These are phyloP conservation scores for Pomatostomus ruficeps DNA, from an alignment of 2,113 vertebrate species.

Conservation along the genomic window DNA sequence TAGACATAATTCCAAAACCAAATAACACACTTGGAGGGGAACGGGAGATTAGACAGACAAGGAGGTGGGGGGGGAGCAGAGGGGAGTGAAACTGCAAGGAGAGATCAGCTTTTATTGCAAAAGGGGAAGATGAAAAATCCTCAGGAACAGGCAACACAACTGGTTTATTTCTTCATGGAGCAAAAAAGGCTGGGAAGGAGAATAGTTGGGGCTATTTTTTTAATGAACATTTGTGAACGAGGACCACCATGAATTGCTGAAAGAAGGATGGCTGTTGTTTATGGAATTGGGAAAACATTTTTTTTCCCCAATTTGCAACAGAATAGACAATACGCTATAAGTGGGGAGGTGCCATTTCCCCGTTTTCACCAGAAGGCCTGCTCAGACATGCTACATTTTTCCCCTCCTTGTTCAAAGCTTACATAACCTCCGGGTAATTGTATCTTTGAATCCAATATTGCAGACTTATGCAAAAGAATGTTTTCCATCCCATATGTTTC, in stretches of 20 bases:
- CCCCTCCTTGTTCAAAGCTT: constrained; percentile 28
- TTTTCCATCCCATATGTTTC: constrained; percentile 48
- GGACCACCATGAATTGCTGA: constrained; percentile 76
- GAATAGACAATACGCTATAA: constrained; percentile 55
- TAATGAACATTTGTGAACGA: constrained; percentile 49
- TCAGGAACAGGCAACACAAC: background rate
- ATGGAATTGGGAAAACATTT: constrained; percentile 65
- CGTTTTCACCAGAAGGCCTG: constrained; percentile 50
- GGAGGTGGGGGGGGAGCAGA: constrained; percentile 28
- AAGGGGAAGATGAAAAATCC: background rate
- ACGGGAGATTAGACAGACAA: constrained; percentile 69
- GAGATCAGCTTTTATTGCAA: constrained; percentile 68
- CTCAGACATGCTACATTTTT: background rate
- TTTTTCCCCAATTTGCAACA: constrained; percentile 67
- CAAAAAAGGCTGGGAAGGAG: constrained; percentile 27
- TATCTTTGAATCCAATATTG: constrained; percentile 30
- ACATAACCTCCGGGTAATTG: constrained; percentile 28
- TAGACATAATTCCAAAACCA: constrained; percentile 80
- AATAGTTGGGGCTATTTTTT: constrained; percentile 41
- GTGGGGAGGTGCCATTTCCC: constrained; percentile 44
- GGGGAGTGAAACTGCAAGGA: constrained; percentile 53
- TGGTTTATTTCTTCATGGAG: constrained; percentile 52
- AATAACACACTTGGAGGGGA: constrained; percentile 72
- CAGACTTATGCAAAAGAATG: constrained; percentile 21
- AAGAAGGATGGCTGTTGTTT: constrained; percentile 69